Evolutionary conservation across 2,797 vertebrate genomes (phyloP).

Genomic region (Gephyroberyx darwinii): DNA sequence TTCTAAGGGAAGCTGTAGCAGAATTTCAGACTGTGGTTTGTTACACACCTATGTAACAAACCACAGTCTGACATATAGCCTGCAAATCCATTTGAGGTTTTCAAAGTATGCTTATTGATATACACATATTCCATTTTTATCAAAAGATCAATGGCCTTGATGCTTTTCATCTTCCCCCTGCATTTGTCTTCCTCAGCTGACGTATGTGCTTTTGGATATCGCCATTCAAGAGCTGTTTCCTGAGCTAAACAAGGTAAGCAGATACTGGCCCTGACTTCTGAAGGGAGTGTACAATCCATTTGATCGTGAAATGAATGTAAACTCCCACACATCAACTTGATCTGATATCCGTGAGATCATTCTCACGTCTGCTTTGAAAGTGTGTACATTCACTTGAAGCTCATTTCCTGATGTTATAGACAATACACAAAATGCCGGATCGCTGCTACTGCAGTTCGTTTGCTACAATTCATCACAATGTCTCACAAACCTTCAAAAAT

Average conservation of each 20-base stretch:
- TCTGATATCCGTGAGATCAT: background rate
- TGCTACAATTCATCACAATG: too few relatives aligned
- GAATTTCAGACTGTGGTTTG: too few relatives aligned
- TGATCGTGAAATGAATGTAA: background rate
- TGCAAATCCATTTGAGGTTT: background rate
- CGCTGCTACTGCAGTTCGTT: background rate
- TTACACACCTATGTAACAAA: too few relatives aligned
- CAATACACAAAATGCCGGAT: background rate
- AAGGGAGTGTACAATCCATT: background rate
- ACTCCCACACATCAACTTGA: background rate
- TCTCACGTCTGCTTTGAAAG: background rate
- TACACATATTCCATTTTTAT: background rate
- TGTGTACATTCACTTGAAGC: background rate
- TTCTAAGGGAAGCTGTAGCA: background rate
- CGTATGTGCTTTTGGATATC: slow-evolving; percentile 94
- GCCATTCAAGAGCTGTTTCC: slow-evolving; percentile 94
- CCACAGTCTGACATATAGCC: background rate
- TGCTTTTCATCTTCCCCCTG: slow-evolving; percentile 9
- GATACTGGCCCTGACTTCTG: background rate
- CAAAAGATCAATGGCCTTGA: background rate
- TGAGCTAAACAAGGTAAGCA: slow-evolving; percentile 90
- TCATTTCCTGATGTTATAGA: background rate
- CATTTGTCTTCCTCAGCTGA: slow-evolving; percentile 82
- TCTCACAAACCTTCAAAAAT: too few relatives aligned
- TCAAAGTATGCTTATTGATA: background rate